Evolutionary conservation across 2,797 vertebrate genomes (phyloP).

Genomic region (Syndactyla subalaris): DNA sequence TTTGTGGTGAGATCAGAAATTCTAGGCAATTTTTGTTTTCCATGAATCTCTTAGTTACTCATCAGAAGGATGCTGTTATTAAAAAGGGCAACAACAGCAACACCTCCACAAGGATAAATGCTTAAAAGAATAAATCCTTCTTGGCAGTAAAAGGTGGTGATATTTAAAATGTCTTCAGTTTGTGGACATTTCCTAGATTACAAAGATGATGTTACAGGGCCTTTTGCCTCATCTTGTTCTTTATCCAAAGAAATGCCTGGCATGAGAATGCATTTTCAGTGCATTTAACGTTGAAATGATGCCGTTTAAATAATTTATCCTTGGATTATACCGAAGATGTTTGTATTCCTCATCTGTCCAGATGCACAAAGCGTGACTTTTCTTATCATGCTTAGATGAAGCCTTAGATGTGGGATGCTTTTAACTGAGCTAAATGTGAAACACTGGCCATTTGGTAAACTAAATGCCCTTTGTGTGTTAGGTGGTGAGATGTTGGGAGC

Average conservation of each 20-base stretch:
- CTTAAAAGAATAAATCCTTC: not conserved
- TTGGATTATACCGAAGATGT: not conserved
- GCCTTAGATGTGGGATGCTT: not conserved
- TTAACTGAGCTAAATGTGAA: not conserved
- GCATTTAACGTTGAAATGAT: not conserved
- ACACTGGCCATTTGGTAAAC: not conserved
- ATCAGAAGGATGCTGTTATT: not conserved
- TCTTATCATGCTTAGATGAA: not conserved
- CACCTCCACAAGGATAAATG: not conserved
- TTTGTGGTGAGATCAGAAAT: conserved; percentile 38
- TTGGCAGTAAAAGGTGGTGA: not conserved
- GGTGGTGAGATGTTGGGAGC: not conserved
- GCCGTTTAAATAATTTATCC: not conserved
- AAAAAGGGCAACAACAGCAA: not conserved
- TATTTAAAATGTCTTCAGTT: not conserved
- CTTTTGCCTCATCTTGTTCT: not conserved
- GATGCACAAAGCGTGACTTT: not conserved
- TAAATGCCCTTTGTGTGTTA: conserved; percentile 18
- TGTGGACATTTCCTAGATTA: not conserved
- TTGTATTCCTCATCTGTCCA: not conserved
- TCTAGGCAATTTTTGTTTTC: not conserved
- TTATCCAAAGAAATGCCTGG: not conserved
- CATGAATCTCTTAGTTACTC: not conserved
- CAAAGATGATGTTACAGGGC: not conserved
- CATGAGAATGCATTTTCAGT: not conserved